Evolutionary conservation across 2,797 vertebrate species (phyloP).

Genomic region (Tapera naevia): DNA sequence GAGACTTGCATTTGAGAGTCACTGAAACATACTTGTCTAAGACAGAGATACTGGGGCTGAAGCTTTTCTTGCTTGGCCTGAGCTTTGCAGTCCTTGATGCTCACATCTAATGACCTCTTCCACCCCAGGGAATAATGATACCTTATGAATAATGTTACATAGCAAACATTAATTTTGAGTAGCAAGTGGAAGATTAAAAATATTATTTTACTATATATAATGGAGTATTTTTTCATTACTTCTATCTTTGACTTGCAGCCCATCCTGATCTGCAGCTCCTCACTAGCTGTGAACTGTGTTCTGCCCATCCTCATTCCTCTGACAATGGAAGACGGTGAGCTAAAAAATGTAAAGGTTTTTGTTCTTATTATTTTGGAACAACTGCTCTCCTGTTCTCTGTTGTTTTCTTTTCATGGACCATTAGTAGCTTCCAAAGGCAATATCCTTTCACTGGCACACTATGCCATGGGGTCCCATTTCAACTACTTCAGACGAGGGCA

Average conservation of each 20-base stretch:
- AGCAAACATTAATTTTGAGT: conserved; percentile 36
- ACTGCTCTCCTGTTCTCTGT: conserved; percentile 68
- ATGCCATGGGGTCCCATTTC: conserved; percentile 81
- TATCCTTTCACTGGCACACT: conserved; percentile 81
- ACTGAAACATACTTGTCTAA: background rate
- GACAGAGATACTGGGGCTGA: background rate
- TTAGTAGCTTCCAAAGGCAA: conserved; percentile 83
- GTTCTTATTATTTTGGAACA: conserved; percentile 75
- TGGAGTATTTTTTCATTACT: background rate
- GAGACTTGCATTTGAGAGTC: background rate
- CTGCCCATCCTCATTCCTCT: background rate
- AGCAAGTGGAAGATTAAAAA: background rate
- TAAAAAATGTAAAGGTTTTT: conserved; percentile 63
- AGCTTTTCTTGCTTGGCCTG: background rate
- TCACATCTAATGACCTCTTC: background rate
- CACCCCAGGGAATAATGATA: background rate
- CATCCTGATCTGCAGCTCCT: background rate
- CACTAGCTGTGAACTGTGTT: background rate
- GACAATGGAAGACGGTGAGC: conserved; percentile 2
- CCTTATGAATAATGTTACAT: background rate
- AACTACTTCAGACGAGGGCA: conserved; percentile 81
- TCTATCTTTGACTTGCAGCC: conserved; percentile 4
- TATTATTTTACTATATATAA: background rate
- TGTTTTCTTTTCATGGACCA: conserved; percentile 80
- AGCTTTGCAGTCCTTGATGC: background rate